These are phyloP conservation scores for Otis tarda DNA, from an alignment of 2,113 vertebrate genomes.

Conservation along the genomic window DNA sequence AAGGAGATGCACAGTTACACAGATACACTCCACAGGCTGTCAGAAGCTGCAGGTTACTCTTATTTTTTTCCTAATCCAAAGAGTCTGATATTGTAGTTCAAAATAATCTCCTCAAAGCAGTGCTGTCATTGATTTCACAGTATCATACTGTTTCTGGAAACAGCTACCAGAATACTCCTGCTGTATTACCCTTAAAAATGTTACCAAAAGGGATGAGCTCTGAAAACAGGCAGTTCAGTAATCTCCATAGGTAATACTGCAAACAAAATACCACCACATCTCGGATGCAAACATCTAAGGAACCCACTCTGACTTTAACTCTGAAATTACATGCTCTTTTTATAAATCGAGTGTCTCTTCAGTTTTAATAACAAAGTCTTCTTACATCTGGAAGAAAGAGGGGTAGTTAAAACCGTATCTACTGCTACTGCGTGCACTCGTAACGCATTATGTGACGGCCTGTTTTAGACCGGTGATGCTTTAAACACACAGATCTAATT, in stretches of 20 bases:
- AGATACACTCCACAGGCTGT: not conserved
- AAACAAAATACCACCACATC: not conserved
- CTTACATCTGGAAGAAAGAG: not conserved
- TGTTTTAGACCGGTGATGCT: not conserved
- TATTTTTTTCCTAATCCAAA: not conserved
- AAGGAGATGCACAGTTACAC: accelerated
- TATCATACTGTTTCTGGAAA: not conserved
- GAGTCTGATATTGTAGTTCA: not conserved
- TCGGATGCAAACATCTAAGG: not conserved
- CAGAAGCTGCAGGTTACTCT: not conserved
- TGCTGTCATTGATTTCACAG: not conserved
- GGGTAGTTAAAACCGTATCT: not conserved
- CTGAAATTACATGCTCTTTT: not conserved
- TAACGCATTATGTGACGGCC: not conserved
- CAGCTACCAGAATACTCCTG: not conserved
- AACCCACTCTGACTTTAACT: not conserved
- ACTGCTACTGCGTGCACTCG: not conserved
- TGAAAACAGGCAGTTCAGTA: not conserved
- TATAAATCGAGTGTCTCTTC: not conserved
- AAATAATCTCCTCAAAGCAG: not conserved
- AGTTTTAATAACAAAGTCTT: not conserved
- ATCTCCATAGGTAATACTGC: not conserved
- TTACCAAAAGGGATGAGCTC: not conserved
- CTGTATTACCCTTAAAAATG: not conserved
- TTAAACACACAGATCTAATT: not conserved